Conservation (phyloP, 2,797 vertebrate species). For the Chaunax sp. region DNA sequence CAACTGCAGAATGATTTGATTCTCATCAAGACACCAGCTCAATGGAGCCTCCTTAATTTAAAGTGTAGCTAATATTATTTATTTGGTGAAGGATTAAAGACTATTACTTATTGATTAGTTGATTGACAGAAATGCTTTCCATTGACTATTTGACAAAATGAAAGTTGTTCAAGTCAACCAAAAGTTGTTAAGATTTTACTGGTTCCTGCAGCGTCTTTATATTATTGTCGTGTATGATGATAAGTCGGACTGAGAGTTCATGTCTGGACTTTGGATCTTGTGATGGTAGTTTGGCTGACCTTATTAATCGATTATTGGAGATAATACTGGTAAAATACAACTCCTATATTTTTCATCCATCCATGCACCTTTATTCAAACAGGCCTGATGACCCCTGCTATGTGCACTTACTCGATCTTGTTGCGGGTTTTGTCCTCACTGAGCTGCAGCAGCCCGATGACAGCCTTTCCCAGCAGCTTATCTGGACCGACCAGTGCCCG, state of each 20-base stretch:
- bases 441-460: conserved; percentile 86
- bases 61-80: too few species aligned
- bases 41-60: too few species aligned
- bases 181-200: not conserved
- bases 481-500: conserved; percentile 91
- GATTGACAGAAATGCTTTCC: not conserved
- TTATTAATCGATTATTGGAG: not conserved
- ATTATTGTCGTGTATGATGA: not conserved
- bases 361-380: too few species aligned
- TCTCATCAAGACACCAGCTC: not conserved
- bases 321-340: not conserved
- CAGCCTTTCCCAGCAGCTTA: conserved; percentile 91
- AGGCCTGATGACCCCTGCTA: too few species aligned
- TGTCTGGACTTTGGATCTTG: not conserved
- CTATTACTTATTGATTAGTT: not conserved
- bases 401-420: conserved; percentile 86
- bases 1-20: not conserved
- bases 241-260: too few species aligned
- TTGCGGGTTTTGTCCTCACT: conserved; percentile 78
- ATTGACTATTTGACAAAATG: too few species aligned
- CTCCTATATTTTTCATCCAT: not conserved
- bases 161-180: too few species aligned
- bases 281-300: not conserved
- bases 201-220: not conserved
- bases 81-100: not conserved